phyloP scores from a whole-genome alignment of 2,113 vertebrate species.

The Taurulus bubalis region DNA sequence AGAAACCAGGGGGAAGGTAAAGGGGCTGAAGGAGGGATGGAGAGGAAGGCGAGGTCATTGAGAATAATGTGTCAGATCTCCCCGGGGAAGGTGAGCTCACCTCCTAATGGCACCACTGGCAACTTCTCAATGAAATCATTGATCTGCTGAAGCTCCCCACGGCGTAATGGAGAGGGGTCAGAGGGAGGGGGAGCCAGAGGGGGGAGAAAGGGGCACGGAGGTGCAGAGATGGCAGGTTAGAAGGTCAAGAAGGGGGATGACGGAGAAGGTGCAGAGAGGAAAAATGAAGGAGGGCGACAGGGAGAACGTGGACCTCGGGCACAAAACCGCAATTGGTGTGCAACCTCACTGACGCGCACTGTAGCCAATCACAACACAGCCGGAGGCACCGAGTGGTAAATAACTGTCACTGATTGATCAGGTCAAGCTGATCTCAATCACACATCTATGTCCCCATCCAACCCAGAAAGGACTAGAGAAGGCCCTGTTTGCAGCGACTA shows the following conservation, averaged over 20 bases:
- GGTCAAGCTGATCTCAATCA: neutral
- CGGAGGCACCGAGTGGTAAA: neutral
- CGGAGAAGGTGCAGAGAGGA: neutral
- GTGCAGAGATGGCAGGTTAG: conserved; percentile 46
- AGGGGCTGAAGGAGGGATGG: conserved; percentile 41
- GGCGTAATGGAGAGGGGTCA: conserved; percentile 69
- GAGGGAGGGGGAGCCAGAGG: conserved; percentile 14
- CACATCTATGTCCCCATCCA: neutral
- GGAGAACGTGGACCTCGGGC: neutral
- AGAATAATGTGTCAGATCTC: conserved; percentile 72
- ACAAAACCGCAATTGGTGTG: neutral
- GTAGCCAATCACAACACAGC: conserved; percentile 41
- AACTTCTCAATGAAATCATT: conserved; percentile 86
- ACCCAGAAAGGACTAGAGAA: neutral
- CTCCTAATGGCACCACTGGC: conserved; percentile 80
- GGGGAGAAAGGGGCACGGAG: conserved; percentile 29
- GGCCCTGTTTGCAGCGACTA: neutral
- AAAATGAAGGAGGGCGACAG: neutral
- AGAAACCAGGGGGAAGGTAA: conserved; percentile 46
- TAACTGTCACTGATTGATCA: conserved; percentile 17
- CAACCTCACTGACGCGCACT: conserved; percentile 36
- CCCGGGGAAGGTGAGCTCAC: conserved; percentile 83
- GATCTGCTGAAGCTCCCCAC: conserved; percentile 69
- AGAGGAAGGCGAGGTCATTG: conserved; percentile 73
- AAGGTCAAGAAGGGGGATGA: conserved; percentile 26